phyloP scores from a whole-genome alignment of 2,888 invertebrate species.

The Ligdia adustata region DNA sequence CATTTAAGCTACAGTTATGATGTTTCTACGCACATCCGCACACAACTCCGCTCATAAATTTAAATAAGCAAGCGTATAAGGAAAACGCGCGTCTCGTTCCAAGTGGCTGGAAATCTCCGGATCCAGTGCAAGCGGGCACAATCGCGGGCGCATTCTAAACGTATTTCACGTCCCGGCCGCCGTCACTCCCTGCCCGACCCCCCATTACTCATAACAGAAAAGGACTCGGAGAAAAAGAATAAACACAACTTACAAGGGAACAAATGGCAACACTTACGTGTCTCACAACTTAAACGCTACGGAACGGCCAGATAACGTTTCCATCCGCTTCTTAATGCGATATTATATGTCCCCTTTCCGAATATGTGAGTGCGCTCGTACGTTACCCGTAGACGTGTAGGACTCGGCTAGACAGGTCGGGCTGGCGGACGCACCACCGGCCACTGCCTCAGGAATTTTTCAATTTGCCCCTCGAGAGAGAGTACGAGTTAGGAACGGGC shows the following conservation, averaged over 20 bases:
- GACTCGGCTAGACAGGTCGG: slow-evolving; percentile 45
- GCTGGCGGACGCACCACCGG: slow-evolving; percentile 17
- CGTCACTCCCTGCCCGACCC: slow-evolving; percentile 57
- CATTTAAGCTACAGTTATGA: slow-evolving; percentile 8
- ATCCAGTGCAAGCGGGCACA: slow-evolving; percentile 51
- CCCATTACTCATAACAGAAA: slow-evolving; percentile 72
- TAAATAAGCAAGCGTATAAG: slow-evolving; percentile 36
- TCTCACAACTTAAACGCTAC: slow-evolving; percentile 71
- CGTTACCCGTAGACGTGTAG: slow-evolving; percentile 48
- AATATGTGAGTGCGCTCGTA: slow-evolving; percentile 42
- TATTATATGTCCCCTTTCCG: slow-evolving; percentile 54
- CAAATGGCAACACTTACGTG: slow-evolving; percentile 77
- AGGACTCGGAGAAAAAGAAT: slow-evolving; percentile 62
- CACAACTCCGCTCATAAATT: slow-evolving; percentile 35
- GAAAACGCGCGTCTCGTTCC: slow-evolving; percentile 59
- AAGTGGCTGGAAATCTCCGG: slow-evolving; percentile 71
- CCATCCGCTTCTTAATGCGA: slow-evolving; percentile 70
- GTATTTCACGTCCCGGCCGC: slow-evolving; percentile 58
- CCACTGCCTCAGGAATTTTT: slow-evolving; percentile 59
- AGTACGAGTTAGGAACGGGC: slow-evolving; percentile 53
- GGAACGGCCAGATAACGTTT: slow-evolving; percentile 70
- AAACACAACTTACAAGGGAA: slow-evolving; percentile 72
- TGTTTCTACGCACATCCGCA: slow-evolving; percentile 16
- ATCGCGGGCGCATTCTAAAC: slow-evolving; percentile 59
- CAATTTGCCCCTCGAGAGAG: slow-evolving; percentile 63